Evolutionary conservation across 2,797 vertebrate genomes (phyloP).

Genomic region (Euphonia xanthogaster): DNA sequence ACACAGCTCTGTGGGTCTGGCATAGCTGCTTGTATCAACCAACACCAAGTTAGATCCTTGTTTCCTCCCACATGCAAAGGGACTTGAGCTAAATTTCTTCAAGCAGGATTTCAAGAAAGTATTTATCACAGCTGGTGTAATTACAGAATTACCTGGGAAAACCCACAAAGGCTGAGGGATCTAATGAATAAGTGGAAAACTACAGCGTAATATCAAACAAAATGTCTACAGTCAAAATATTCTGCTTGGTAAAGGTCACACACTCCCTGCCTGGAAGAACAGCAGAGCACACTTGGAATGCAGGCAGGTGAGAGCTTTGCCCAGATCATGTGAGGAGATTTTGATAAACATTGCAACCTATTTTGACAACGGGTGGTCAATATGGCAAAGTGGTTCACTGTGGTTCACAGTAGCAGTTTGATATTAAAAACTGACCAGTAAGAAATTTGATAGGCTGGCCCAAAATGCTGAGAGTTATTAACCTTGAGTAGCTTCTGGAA

Average conservation of each 20-base stretch:
- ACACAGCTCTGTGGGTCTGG: background rate
- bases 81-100: background rate
- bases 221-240: background rate
- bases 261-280: background rate
- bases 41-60: background rate
- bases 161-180: background rate
- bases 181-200: background rate
- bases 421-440: background rate
- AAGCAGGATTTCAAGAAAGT: background rate
- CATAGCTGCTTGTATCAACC: background rate
- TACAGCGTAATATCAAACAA: background rate
- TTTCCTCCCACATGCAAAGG: background rate
- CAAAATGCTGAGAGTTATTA: background rate
- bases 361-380: background rate
- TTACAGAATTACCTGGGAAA: constrained; percentile 16
- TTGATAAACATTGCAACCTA: background rate
- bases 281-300: background rate
- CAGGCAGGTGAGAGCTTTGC: background rate
- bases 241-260: background rate
- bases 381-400: background rate
- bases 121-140: constrained; percentile 22
- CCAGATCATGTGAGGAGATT: background rate
- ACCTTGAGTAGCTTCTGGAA: background rate
- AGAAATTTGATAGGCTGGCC: background rate
- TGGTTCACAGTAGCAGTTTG: background rate